Base-by-base conservation (phyloP, 2,113 vertebrate genomes). In the Pteropus alecto region DNA sequence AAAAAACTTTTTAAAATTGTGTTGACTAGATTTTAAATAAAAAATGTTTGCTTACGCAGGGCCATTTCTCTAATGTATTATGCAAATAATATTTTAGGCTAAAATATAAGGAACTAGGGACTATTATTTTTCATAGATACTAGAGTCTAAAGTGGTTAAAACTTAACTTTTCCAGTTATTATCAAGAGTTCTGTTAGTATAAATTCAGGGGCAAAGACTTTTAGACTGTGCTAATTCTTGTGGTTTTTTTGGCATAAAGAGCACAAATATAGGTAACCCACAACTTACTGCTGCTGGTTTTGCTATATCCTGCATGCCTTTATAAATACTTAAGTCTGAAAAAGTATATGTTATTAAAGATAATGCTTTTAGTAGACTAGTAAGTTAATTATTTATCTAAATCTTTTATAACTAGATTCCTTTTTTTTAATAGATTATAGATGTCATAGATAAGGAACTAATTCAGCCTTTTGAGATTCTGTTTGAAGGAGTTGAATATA, bases 381-480 rank as follows among this genome's bases (percentile, higher is more conserved):
- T 88, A 81, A 93, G 33, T 12, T 56, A n/a, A 38, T 74, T 82
- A 63, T 67, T 89, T 93, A 46, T 90, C 10, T 78, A 30, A 93
- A 16, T 91, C 96, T 97, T 97, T 96, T 98, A 60, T 98, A 96
- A 98, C 96, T 97, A 93, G 95, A 95, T 97, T 97, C 51, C 95
- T 97, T 96, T 97, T 98, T 97, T 97, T 98, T 96, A 98, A 97
- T 97, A 99, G 99, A 98, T 99, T 97, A 95, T 98, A 93, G 98
- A 98, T 97, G 98, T 99, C 90, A 96, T 98, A 96, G 99, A 99
- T 98, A 99, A 99, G 98, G 99, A 99, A 95, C 98, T 99, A 91
- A 98, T 99, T 97, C 99, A 99, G 86, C 98, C 99, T 46, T 99
- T 99, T 97, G 99, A 99, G 98, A 98, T 99, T 98, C 98, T 99